Percentiles rank a stretch among this genome's conserved stretches.
Evolutionary conservation across 2,797 vertebrate genomes (phyloP).

Genomic region (Rallus crepitans): DNA sequence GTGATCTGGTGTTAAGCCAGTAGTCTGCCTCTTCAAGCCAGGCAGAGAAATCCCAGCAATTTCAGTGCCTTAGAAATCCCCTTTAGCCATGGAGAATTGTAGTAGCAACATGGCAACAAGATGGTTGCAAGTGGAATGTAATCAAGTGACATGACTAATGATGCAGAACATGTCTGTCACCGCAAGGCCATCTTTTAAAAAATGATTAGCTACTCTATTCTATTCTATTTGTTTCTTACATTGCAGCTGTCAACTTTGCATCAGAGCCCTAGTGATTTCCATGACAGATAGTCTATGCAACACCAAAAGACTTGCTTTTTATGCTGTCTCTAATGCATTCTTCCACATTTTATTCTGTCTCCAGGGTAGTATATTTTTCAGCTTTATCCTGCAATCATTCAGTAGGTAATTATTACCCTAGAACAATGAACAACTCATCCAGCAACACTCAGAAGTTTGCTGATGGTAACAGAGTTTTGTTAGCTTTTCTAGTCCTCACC

Average conservation of each 20-base stretch:
- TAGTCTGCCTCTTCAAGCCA: neutral
- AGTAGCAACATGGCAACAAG: neutral
- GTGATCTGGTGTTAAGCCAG: neutral
- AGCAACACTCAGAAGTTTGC: neutral
- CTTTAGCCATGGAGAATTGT: neutral
- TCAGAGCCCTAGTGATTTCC: slow-evolving; percentile 3
- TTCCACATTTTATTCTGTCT: slow-evolving; percentile 18
- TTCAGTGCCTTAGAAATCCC: neutral
- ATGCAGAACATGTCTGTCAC: neutral
- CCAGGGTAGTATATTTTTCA: neutral
- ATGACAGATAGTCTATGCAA: slow-evolving; percentile 1
- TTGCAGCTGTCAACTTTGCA: slow-evolving; percentile 9
- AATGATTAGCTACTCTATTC: neutral
- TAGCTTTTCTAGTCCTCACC: neutral
- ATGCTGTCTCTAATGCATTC: neutral
- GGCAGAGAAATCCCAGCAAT: neutral
- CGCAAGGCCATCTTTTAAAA: slow-evolving; percentile 3
- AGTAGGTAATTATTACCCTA: slow-evolving; percentile 21
- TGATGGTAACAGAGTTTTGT: neutral
- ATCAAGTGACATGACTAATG: neutral
- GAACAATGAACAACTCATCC: slow-evolving; percentile 25
- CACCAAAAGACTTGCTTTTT: slow-evolving; percentile 29
- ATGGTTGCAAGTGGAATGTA: neutral
- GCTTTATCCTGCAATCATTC: neutral
- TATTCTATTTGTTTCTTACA: slow-evolving; percentile 9